Evolutionary conservation across 2,888 invertebrate species (phyloP), one percentile per base, ranked within the genome.

Genomic region (Cylloceria caligata): DNA sequence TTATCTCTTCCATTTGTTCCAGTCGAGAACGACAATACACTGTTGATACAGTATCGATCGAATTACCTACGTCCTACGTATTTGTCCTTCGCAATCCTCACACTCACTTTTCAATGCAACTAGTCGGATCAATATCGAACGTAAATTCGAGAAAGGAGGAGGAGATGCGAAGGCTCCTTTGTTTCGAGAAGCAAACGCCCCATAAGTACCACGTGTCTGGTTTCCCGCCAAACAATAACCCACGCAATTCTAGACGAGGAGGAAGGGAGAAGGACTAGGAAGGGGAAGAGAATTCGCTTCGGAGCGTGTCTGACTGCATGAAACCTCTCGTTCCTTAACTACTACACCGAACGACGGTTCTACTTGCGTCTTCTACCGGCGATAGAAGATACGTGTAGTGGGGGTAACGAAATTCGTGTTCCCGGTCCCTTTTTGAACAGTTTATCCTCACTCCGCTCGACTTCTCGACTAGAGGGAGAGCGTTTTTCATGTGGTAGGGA

Each of bases 171-270:
- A 36, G n/a, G 52, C 30, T 71, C 49, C 65, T 80, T 80, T 80
- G 80, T 80, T 72, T 80, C 30, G 65, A 49, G 49, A 52, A 65
- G 42, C 34, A 34, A 24, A 67, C 57, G 86, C 83, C 84, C 86
- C 86, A 88, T 87, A 87, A 89, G 87, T 87, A 90, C 87, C 89
- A 88, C 89, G 88, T 89, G 89, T 88, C 84, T 86, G 86, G 83
- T 86, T 88, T 89, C 89, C 89, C 89, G 88, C 87, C 87, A 87
- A 87, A 84, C 76, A 67, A 60, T 77, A 72, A 71, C 72, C 71
- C 78, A 62, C 69, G 69, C 30, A 57, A 72, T 73, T 49, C 72
- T 68, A 57, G 71, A 62, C 27, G 55, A 73, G 57, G 78, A 57
- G 80, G 73, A 81, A 72, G 79, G 78, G 71, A 75, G 75, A 68